Base-by-base conservation (phyloP, 2,113 vertebrate genomes). In the Catagonus wagneri region DNA sequence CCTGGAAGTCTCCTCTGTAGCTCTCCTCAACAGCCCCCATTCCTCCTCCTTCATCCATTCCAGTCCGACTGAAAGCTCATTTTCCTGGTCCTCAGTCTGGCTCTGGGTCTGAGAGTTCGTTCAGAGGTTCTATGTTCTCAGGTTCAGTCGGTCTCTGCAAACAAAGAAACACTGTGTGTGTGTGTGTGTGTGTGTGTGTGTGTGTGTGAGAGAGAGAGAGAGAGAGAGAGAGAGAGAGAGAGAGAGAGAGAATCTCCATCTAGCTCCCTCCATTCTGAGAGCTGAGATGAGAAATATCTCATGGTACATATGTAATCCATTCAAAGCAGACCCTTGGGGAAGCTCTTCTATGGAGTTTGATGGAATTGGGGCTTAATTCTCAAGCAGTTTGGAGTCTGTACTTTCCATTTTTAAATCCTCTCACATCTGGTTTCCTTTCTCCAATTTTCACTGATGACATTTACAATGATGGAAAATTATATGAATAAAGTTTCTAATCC, bases 371-470 rank as follows among this genome's bases (percentile, higher is more conserved):
- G 23, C 90, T 92, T 68, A 39, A 88, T 96, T 96, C 25, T 78
- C 60, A 92, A 74, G 56, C 89, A 84, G 52, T 22, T 54, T 50
- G 54, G 60, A 81, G 39, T 81, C 71, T 36, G 60, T 95, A 75
- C 54, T 90, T 93, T 92, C 69, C 88, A 63, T 88, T 92, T 96
- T 95, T 92, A 84, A 80, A 92, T 56, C n/a, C 25, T 61, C 39
- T 90, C 92, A 93, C 75, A 80, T 88, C 96, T 96, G 69, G 65
- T 90, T 92, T 78, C 95, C 74, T 87, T 88, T 95, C 50, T 96
- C 63, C 54, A 44, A 7, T 96, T 90, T 95, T 54, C 75, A 90
- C 16, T 65, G 63, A 79, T 93, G 94, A 84, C 78, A 93, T 75
- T 93, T 56, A 85, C 36, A 27, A 87, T 90, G 61, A 88, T 29